Evolutionary conservation across 1,140 invertebrate species (phyloP), one percentile per base, ranked within the genome.

Genomic region (Cotesia vestalis): DNA sequence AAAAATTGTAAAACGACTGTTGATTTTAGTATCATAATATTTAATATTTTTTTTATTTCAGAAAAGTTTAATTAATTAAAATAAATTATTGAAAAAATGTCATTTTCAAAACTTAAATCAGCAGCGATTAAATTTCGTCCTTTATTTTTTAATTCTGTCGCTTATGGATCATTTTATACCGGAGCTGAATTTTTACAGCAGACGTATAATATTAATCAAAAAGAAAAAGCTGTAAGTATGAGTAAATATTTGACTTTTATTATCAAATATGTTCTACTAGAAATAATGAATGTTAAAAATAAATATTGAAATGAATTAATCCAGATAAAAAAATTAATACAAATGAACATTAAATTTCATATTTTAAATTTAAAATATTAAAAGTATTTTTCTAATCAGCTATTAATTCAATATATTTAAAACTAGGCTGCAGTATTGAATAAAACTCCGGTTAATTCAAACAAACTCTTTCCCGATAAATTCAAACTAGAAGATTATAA

Each of bases 151-250:
- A 95, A 95, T 81, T 91, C 91, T n/a, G 78, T 89, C 1, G 89
- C 94, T 4, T 95, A 94, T 81, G 94, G 93, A 9, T 88, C 89
- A 0, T 91, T 95, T 77, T 95, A 94, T 79, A 90, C 91, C 0
- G 90, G 91, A 3, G 94, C 94, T 0, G 94, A 95, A 80, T 89
- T 93, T 61, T 90, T 92, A 0, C 94, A 95, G 78, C 94, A 95
- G 83, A 90, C 89, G 35, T 88, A 93, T 40, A 90, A 89, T 20
- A 92, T 89, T 74, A 86, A 90, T 75, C 79, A 71, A 77, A 72
- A 64, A 11, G 69, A 64, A 59, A 71, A 51, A 46, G 40, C 40
- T 46, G 40, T 46, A 46, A 46, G 40, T 46, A 46, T 8, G 4
- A 40, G 9, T 0, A 6, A 46, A 46, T 46, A 46, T 46, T 46